Evolutionary conservation across 2,113 vertebrate genomes (phyloP).

Genomic region (Chinchilla lanigera): DNA sequence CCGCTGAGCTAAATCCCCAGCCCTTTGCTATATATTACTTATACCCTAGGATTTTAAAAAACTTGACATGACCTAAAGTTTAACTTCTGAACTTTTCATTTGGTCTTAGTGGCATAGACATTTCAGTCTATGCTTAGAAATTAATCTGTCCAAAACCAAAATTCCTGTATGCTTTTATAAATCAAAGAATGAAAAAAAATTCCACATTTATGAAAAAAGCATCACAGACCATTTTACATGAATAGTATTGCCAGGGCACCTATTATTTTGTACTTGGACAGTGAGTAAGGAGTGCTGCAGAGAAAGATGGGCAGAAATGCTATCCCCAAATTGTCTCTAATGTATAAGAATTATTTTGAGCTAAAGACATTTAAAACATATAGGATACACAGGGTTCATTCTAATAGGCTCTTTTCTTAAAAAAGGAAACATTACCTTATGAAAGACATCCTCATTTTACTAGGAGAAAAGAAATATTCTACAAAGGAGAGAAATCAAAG

Average conservation of each 20-base stretch:
- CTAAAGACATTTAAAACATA: background rate
- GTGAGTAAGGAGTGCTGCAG: background rate
- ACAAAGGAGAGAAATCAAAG: too few species aligned
- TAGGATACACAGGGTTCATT: background rate
- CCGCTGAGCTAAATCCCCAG: too few species aligned
- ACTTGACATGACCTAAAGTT: background rate
- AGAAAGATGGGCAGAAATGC: background rate
- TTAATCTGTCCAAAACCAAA: background rate
- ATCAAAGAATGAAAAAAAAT: background rate
- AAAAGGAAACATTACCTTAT: background rate
- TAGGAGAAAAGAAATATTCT: background rate
- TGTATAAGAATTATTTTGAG: background rate
- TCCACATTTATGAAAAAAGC: background rate
- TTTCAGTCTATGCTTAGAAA: background rate
- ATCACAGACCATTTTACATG: background rate
- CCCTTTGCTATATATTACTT: too few species aligned
- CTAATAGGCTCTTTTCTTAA: background rate
- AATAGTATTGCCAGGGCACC: background rate
- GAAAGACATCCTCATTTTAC: background rate
- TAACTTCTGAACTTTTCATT: background rate
- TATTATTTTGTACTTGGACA: background rate
- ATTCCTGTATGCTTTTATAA: background rate
- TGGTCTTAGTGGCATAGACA: background rate
- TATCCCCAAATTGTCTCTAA: background rate
- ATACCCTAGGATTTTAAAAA: background rate